phyloP scores from a whole-genome alignment of 64 coral and sea anemone genomes.

The Porites lutea region DNA sequence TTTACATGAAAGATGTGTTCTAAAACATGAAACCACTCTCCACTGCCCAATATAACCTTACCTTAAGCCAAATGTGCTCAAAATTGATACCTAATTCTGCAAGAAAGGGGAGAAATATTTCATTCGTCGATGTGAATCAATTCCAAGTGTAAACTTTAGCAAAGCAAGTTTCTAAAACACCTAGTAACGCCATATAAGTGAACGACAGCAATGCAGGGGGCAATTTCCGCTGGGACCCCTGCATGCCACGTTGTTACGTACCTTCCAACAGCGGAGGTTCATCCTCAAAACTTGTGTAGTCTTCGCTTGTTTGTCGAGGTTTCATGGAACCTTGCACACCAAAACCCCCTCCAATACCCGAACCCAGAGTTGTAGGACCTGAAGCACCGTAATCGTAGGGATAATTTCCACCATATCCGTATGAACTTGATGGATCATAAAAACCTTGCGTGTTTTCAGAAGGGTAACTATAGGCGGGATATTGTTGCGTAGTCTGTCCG shows the following conservation, averaged over 20 bases:
- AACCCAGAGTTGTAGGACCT: slow-evolving; percentile 62
- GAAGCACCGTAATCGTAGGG: slow-evolving; percentile 74
- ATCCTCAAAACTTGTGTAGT: slow-evolving; percentile 98
- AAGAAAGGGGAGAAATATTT: background rate
- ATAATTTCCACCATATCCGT: slow-evolving; percentile 55
- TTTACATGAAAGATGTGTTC: no score
- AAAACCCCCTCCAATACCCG: slow-evolving; percentile 50
- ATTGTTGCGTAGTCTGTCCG: slow-evolving; percentile 60
- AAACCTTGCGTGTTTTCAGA: slow-evolving; percentile 26
- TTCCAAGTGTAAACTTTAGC: background rate
- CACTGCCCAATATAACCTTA: background rate
- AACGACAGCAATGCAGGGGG: background rate
- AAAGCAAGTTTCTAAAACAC: background rate
- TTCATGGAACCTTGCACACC: slow-evolving; percentile 86
- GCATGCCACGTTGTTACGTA: slow-evolving; percentile 2
- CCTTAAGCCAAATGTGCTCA: slow-evolving; percentile 99
- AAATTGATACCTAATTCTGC: slow-evolving; percentile 98
- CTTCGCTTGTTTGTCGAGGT: slow-evolving; percentile 89
- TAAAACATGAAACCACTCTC: no score
- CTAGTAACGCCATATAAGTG: background rate
- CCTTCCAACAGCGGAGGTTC: slow-evolving; percentile 98
- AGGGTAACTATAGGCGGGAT: slow-evolving; percentile 22
- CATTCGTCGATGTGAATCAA: no score
- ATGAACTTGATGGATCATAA: slow-evolving; percentile 50
- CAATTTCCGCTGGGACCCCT: no score